Base-by-base conservation (phyloP, 2,888 invertebrate species). In the Agrypnus murinus region DNA sequence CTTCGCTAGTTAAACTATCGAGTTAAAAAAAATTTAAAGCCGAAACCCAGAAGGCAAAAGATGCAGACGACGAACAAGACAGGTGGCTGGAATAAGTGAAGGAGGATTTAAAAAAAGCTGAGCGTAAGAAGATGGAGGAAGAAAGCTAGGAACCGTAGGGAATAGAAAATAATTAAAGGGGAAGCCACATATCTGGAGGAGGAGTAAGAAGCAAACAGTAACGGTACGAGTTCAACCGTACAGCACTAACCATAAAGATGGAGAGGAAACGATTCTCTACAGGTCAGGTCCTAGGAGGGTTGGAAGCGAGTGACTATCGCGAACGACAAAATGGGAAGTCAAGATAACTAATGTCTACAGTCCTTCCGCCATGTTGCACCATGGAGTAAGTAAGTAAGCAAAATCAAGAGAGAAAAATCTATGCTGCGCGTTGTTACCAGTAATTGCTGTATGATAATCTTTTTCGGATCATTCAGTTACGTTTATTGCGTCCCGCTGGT, bases 41-140 rank as follows among this genome's bases (percentile, higher is more conserved):
- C 19, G 32, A 50, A 50, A 50, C 19, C 45, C 45, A 45, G 45
- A 15, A 45, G 45, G 12, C 4, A 5, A n/a, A n/a, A 40, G 10
- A 8, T 8, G 4, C 4, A 46, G 17, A 46, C 5, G 46, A 46
- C 2, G 31, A 31, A n/a, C 25, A 50, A 50, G 31, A 25, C n/a
- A 36, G 36, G 10, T 36, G 36, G 36, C 7, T 36, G 36, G 36
- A 7, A 9, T 7, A 36, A 36, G 36, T 36, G 36, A 7, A 36
- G 36, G 7, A 36, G 7, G 7, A 36, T 36, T 36, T 36, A n/a
- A 9, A 36, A 36, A 36, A 36, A 9, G 36, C 9, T 36, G 10
- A 8, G 10, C 9, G 36, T 36, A 7, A 36, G 7, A 36, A 36
- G 7, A 36, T 36, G 36, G 36, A 36, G 36, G 36, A 36, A 36